Conservation (phyloP, 2,888 invertebrate genomes). For the Ichneumon xanthorius region DNA sequence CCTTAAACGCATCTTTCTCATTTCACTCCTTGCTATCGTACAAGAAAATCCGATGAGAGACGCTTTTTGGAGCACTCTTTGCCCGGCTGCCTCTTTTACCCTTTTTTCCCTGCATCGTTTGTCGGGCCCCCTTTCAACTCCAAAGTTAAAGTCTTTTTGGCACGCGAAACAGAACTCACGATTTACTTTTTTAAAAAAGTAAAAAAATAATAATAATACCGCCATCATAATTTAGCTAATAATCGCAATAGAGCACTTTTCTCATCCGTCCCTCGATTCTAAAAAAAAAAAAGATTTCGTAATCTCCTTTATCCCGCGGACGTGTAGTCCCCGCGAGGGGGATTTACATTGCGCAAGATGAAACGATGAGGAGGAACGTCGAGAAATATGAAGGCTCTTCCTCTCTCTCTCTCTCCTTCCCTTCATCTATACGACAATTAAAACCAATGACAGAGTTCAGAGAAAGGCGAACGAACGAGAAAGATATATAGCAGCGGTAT, state of each 20-base stretch:
- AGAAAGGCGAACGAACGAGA: conserved; percentile 64
- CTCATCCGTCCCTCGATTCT: conserved; percentile 3
- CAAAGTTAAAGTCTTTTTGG: neutral
- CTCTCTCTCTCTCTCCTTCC: neutral
- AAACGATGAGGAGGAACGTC: neutral
- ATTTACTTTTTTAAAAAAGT: neutral
- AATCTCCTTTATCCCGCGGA: neutral
- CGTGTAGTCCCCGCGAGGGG: neutral
- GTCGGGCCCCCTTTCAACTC: neutral
- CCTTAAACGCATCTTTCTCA: neutral
- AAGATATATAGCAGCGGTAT: conserved; percentile 60
- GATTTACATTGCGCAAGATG: neutral
- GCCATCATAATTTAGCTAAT: conserved; percentile 1
- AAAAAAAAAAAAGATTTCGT: neutral
- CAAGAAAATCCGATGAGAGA: neutral
- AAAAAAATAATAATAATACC: neutral
- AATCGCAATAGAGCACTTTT: neutral
- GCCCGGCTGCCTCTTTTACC: neutral
- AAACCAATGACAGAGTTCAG: conserved; percentile 56
- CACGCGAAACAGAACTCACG: conserved; percentile 4
- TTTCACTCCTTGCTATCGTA: neutral
- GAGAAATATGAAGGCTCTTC: neutral
- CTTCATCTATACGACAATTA: conserved; percentile 37
- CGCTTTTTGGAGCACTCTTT: neutral
- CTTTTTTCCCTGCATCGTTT: neutral